Evolutionary conservation across 1,140 invertebrate species (phyloP).

Genomic region (Manduca sexta): DNA sequence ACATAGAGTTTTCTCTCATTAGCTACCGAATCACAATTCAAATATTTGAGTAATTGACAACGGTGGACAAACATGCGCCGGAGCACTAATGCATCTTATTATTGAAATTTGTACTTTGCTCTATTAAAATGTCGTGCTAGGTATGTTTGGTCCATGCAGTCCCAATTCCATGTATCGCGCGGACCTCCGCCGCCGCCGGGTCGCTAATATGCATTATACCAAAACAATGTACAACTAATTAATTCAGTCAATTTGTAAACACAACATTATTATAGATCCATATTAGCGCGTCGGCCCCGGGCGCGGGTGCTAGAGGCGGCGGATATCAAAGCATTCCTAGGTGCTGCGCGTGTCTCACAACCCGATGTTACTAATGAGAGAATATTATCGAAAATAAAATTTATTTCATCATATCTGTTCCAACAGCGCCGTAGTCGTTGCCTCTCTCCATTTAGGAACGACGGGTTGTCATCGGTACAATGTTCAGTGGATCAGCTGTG

Average conservation of each 20-base stretch:
- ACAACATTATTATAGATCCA: no score
- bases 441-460: constrained; percentile 37
- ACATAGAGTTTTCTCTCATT: constrained; percentile 70
- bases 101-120: constrained; percentile 72
- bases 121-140: constrained; percentile 60
- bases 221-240: neutral
- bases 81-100: constrained; percentile 66
- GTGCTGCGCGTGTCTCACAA: constrained; percentile 21
- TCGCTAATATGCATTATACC: neutral
- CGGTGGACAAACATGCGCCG: constrained; percentile 69
- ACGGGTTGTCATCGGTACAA: constrained; percentile 34
- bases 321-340: no score
- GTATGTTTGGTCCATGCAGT: constrained; percentile 68
- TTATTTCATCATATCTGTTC: constrained; percentile 9
- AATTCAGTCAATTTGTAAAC: constrained; percentile 1
- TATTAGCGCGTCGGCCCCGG: no score
- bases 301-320: no score
- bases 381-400: constrained; percentile 26
- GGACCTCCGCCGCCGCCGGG: constrained; percentile 6
- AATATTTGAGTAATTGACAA: constrained; percentile 72
- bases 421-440: constrained; percentile 9
- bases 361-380: constrained; percentile 49
- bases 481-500: constrained; percentile 8
- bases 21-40: constrained; percentile 73
- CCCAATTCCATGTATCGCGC: constrained; percentile 36